These are phyloP conservation scores for Agrotis segetum DNA, from an alignment of 2,888 invertebrate genomes.

Conservation along the genomic window DNA sequence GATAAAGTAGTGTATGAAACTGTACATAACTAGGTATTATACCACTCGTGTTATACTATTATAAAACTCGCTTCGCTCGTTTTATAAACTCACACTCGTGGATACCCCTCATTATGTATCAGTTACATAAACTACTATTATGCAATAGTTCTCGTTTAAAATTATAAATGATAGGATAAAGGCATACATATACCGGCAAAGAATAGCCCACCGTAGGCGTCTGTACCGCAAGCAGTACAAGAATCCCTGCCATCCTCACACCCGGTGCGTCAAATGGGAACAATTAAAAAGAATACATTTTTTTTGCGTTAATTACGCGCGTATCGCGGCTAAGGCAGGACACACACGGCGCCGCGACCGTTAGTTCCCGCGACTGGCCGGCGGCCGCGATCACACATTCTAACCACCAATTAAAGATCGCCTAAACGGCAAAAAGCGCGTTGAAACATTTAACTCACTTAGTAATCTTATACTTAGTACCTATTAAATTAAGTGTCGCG, in stretches of 20 bases:
- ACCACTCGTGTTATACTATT: too few species aligned
- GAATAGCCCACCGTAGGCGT: not conserved
- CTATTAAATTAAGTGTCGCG: conserved; percentile 66
- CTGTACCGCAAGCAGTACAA: conserved; percentile 15
- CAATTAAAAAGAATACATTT: conserved; percentile 65
- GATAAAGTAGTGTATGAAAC: too few species aligned
- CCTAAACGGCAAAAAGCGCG: conserved; percentile 62
- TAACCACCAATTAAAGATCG: conserved; percentile 59
- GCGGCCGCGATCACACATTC: conserved; percentile 54
- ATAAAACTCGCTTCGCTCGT: too few species aligned
- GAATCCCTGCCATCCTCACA: conserved; percentile 47
- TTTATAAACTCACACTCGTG: too few species aligned
- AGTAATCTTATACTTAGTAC: conserved; percentile 63
- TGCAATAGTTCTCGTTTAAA: too few species aligned
- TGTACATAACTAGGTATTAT: too few species aligned
- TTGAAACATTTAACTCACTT: conserved; percentile 57
- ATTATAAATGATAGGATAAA: not conserved
- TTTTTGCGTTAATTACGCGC: conserved; percentile 77
- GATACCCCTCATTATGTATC: too few species aligned
- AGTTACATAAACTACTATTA: too few species aligned
- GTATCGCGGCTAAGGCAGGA: conserved; percentile 70
- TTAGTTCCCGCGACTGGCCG: conserved; percentile 64
- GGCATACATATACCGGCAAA: not conserved
- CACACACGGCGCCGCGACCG: conserved; percentile 69
- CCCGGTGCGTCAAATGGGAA: conserved; percentile 58